phyloP scores from a whole-genome alignment of 2,888 invertebrate species.

The Sipha maydis region DNA sequence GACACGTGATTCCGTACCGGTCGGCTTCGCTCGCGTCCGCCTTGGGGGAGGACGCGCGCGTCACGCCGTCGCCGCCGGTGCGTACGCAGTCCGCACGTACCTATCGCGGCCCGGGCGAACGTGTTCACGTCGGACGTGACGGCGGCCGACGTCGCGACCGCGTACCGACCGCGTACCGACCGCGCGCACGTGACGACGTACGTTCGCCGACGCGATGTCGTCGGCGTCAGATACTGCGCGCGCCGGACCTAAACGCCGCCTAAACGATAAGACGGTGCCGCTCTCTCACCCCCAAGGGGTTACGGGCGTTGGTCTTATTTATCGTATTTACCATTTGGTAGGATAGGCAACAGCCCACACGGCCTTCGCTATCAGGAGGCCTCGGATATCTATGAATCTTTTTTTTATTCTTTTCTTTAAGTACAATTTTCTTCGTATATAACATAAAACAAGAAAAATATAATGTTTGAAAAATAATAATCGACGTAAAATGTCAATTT shows the following conservation, averaged over 20 bases:
- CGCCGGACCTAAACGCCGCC: constrained; percentile 26
- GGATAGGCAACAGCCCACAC: too few species aligned
- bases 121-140: constrained; percentile 33
- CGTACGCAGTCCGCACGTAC: constrained; percentile 25
- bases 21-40: constrained; percentile 14
- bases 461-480: too few species aligned
- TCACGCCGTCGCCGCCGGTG: not conserved
- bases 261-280: not conserved
- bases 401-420: too few species aligned
- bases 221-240: constrained; percentile 26
- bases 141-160: not conserved
- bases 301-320: too few species aligned
- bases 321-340: too few species aligned
- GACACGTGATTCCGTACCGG: constrained; percentile 14
- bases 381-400: too few species aligned
- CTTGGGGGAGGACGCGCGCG: constrained; percentile 40
- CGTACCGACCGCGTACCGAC: not conserved
- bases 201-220: not conserved
- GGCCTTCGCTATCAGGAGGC: too few species aligned
- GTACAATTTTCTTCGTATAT: too few species aligned
- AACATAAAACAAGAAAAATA: too few species aligned
- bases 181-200: constrained; percentile 43
- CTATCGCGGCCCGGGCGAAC: not conserved
- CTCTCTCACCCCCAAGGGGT: too few species aligned
- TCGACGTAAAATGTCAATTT: too few species aligned